Percentiles rank a stretch among this genome's conserved stretches.
Conservation (phyloP, 2,797 vertebrate species). For the Balearica regulorum region DNA sequence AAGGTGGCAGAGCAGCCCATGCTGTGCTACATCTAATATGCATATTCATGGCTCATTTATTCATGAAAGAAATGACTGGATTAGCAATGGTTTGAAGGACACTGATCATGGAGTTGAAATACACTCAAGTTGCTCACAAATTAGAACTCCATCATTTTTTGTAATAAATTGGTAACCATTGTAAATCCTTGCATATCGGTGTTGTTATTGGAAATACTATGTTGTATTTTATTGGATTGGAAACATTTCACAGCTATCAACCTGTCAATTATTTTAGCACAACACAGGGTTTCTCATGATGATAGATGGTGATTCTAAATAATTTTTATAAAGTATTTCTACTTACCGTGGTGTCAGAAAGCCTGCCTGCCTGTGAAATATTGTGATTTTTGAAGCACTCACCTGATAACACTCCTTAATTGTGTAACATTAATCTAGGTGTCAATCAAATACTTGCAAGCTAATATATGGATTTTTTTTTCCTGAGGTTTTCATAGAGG, state of each 20-base stretch:
- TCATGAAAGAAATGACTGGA: constrained; percentile 33
- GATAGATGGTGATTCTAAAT: constrained; percentile 63
- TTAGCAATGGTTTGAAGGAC: constrained; percentile 53
- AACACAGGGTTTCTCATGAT: constrained; percentile 38
- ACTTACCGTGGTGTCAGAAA: constrained; percentile 52
- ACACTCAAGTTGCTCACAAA: background rate
- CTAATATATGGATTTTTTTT: background rate
- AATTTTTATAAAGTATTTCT: constrained; percentile 63
- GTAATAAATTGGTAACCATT: constrained; percentile 1
- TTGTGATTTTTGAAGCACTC: constrained; percentile 56
- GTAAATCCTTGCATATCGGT: background rate
- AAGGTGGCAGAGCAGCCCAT: constrained; percentile 52
- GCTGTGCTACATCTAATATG: constrained; percentile 34
- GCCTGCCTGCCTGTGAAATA: constrained; percentile 59
- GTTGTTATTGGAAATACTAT: constrained; percentile 46
- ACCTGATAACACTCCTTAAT: constrained; percentile 58
- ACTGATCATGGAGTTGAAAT: background rate
- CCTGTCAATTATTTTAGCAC: constrained; percentile 53
- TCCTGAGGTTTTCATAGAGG: background rate
- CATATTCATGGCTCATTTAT: constrained; percentile 64
- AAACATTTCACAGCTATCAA: constrained; percentile 58
- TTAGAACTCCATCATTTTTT: constrained; percentile 13
- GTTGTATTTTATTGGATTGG: constrained; percentile 44
- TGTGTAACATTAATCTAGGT: constrained; percentile 63
- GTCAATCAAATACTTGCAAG: constrained; percentile 62